Evolutionary conservation across 2,113 vertebrate species (phyloP).

Genomic region (Anser cygnoides): DNA sequence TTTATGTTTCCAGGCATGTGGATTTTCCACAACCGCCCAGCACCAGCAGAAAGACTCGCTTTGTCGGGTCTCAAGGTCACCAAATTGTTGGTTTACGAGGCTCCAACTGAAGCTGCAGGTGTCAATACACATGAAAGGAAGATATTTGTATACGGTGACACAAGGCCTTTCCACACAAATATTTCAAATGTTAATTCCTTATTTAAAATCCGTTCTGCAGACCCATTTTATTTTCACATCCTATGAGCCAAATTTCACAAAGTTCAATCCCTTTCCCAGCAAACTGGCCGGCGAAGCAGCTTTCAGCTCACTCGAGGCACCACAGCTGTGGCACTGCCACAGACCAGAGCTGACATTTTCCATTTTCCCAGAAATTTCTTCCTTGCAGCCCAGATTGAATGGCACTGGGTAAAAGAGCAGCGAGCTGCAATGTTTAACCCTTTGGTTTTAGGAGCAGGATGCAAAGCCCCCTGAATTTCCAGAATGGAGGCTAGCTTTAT

Average conservation of each 20-base stretch:
- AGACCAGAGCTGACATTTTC: accelerated
- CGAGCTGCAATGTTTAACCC: background rate
- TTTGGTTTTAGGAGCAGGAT: background rate
- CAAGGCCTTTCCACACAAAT: constrained; percentile 22
- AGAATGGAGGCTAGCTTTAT: background rate
- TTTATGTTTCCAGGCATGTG: background rate
- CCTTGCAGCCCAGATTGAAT: background rate
- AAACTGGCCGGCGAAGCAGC: background rate
- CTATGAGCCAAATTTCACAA: background rate
- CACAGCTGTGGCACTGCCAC: background rate
- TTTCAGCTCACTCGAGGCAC: background rate
- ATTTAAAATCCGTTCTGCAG: background rate
- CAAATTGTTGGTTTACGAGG: constrained; percentile 38
- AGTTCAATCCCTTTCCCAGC: background rate
- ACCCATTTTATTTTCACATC: background rate
- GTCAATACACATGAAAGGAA: constrained; percentile 7
- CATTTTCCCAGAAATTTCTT: background rate
- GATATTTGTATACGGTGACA: constrained; percentile 20
- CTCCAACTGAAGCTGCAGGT: constrained; percentile 12
- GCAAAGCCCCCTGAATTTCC: constrained; percentile 13
- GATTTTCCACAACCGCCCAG: background rate
- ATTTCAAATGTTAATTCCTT: background rate
- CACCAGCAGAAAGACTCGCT: background rate
- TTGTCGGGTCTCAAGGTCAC: constrained; percentile 18
- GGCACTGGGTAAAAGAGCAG: background rate